Conservation (phyloP, 2,797 vertebrate genomes). For the Harpagifer antarcticus region DNA sequence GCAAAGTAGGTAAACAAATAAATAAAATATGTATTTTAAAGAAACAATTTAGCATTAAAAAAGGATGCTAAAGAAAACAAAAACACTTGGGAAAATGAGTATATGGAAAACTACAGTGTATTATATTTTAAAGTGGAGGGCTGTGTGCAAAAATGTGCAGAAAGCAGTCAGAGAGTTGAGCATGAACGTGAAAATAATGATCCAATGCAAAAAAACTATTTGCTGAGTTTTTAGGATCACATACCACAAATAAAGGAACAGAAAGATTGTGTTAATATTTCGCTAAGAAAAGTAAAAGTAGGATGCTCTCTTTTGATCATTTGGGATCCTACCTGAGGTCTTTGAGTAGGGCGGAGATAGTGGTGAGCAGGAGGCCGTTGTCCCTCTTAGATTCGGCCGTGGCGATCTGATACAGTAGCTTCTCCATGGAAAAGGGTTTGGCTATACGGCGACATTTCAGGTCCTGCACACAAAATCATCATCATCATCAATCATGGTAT, state of each 20-base stretch:
- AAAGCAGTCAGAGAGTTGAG: too few species aligned
- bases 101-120: too few species aligned
- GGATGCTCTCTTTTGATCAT: neutral
- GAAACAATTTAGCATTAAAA: too few species aligned
- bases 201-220: neutral
- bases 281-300: neutral
- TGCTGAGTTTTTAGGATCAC: neutral
- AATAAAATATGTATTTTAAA: too few species aligned
- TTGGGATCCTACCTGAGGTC: conserved; percentile 92
- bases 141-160: too few species aligned
- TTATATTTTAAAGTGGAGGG: too few species aligned
- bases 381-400: conserved; percentile 97
- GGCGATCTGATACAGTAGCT: conserved; percentile 98
- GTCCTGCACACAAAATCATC: conserved; percentile 84
- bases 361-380: conserved; percentile 93
- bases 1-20: too few species aligned
- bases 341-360: conserved; percentile 95
- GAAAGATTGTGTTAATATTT: neutral
- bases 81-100: too few species aligned
- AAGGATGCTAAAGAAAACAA: too few species aligned
- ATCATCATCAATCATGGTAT: neutral
- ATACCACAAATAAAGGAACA: neutral
- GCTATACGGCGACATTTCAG: conserved; percentile 97
- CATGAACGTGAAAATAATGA: too few species aligned
- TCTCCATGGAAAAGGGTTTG: conserved; percentile 99